These are phyloP conservation scores for Siniperca obscura DNA, from an alignment of 2,797 vertebrate genomes.

Conservation along the genomic window DNA sequence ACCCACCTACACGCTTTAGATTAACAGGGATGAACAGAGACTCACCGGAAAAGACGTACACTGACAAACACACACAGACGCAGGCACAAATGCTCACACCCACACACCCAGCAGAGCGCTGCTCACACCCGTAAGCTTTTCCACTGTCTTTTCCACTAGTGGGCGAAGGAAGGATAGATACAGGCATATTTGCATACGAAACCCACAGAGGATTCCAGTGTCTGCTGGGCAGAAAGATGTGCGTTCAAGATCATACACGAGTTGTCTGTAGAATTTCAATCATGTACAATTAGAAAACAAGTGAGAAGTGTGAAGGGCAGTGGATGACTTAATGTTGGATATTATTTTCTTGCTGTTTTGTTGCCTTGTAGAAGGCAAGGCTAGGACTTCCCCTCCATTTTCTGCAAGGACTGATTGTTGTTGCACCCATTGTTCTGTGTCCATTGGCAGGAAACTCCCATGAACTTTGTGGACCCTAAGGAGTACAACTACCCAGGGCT, in stretches of 20 bases:
- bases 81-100: slow-evolving; percentile 48
- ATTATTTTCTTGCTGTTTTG: slow-evolving; percentile 10
- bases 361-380: slow-evolving; percentile 3
- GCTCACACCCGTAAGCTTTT: slow-evolving; percentile 72
- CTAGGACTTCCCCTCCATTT: slow-evolving; percentile 28
- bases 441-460: slow-evolving; percentile 93
- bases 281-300: slow-evolving; percentile 28
- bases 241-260: slow-evolving; percentile 36
- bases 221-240: slow-evolving; percentile 66
- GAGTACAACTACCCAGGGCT: slow-evolving; percentile 97
- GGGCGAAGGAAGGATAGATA: slow-evolving; percentile 68
- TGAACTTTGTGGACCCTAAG: slow-evolving; percentile 99
- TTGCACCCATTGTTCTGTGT: slow-evolving; percentile 59
- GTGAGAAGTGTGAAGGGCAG: slow-evolving; percentile 13
- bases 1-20: slow-evolving; percentile 63
- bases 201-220: slow-evolving; percentile 59
- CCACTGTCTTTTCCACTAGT: slow-evolving; percentile 66
- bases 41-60: slow-evolving; percentile 53
- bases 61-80: slow-evolving; percentile 37
- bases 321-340: slow-evolving; percentile 25
- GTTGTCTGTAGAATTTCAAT: slow-evolving; percentile 23
- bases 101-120: slow-evolving; percentile 50
- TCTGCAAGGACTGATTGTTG: slow-evolving; percentile 43
- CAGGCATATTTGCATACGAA: slow-evolving; percentile 71
- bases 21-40: slow-evolving; percentile 57